phyloP scores from a whole-genome alignment of 92 coral and sea anemone species.

The Isaurus tuberculatus region DNA sequence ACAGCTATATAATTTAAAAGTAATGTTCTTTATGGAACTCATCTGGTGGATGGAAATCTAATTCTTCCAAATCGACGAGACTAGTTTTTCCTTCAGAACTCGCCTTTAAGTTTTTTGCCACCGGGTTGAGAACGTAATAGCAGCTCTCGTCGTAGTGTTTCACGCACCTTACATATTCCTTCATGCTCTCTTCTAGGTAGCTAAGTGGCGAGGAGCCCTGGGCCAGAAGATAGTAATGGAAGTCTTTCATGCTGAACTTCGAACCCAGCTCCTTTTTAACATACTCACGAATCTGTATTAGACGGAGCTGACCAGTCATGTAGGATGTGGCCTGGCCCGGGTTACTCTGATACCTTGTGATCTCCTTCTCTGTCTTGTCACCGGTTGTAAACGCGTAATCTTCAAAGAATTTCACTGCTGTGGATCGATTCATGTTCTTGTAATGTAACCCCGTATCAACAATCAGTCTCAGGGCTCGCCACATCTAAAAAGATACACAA shows the following conservation, averaged over 20 bases:
- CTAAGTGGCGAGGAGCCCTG: slow-evolving; percentile 92
- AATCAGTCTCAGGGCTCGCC: slow-evolving; percentile 92
- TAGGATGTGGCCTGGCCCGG: slow-evolving; percentile 96
- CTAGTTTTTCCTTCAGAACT: not conserved
- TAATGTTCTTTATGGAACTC: slow-evolving; percentile 4
- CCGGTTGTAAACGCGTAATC: slow-evolving; percentile 82
- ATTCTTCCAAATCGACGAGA: not conserved
- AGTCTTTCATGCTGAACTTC: slow-evolving; percentile 80
- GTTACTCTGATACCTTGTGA: slow-evolving; percentile 92
- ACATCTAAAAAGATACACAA: slow-evolving; percentile 60
- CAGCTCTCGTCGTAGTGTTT: slow-evolving; percentile 69
- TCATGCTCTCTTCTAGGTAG: slow-evolving; percentile 75
- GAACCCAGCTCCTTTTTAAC: slow-evolving; percentile 66
- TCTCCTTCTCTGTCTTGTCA: slow-evolving; percentile 81
- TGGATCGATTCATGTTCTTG: slow-evolving; percentile 69
- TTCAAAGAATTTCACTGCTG: slow-evolving; percentile 68
- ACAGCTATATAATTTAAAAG: not conserved
- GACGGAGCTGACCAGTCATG: slow-evolving; percentile 86
- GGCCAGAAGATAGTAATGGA: slow-evolving; percentile 82
- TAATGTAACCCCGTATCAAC: slow-evolving; percentile 91
- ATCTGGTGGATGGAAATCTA: not conserved
- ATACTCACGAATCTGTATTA: slow-evolving; percentile 76
- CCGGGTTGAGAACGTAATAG: slow-evolving; percentile 62
- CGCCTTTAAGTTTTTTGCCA: not conserved
- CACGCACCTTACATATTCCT: slow-evolving; percentile 80